phyloP scores from a whole-genome alignment of 2,888 invertebrate genomes.

The Agrilus cyanescens region DNA sequence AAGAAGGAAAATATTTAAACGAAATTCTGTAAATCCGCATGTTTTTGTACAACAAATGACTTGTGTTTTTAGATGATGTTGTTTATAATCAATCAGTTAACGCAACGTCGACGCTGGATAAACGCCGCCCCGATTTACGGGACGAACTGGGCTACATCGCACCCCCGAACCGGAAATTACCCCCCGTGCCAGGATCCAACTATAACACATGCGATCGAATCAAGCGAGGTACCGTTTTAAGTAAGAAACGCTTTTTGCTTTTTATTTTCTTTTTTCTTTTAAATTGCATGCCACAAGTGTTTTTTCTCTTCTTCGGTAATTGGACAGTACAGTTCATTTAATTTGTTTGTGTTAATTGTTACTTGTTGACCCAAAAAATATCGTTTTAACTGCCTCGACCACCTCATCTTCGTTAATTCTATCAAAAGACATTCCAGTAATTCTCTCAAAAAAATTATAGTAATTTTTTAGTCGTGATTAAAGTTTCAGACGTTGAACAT shows the following conservation, averaged over 20 bases:
- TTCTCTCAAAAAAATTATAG: too few species aligned
- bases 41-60: background rate
- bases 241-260: slow-evolving; percentile 45
- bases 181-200: slow-evolving; percentile 85
- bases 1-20: too few species aligned
- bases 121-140: slow-evolving; percentile 68
- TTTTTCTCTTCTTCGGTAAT: too few species aligned
- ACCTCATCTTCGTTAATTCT: too few species aligned
- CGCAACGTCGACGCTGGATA: slow-evolving; percentile 58
- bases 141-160: slow-evolving; percentile 89
- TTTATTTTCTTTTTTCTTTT: background rate
- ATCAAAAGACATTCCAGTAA: too few species aligned
- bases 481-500: too few species aligned
- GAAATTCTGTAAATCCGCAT: too few species aligned
- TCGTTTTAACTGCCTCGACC: too few species aligned
- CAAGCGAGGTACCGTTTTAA: slow-evolving; percentile 86
- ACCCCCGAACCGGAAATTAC: slow-evolving; percentile 82
- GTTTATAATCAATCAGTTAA: slow-evolving; percentile 80
- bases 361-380: too few species aligned
- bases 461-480: too few species aligned
- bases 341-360: too few species aligned
- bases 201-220: slow-evolving; percentile 90
- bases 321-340: too few species aligned
- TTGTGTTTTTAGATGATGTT: slow-evolving; percentile 60
- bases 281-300: background rate